Percentiles rank a stretch among this genome's conserved stretches.
Evolutionary conservation across 2,888 invertebrate species (phyloP).

Genomic region (Fissipunctia ypsillon): DNA sequence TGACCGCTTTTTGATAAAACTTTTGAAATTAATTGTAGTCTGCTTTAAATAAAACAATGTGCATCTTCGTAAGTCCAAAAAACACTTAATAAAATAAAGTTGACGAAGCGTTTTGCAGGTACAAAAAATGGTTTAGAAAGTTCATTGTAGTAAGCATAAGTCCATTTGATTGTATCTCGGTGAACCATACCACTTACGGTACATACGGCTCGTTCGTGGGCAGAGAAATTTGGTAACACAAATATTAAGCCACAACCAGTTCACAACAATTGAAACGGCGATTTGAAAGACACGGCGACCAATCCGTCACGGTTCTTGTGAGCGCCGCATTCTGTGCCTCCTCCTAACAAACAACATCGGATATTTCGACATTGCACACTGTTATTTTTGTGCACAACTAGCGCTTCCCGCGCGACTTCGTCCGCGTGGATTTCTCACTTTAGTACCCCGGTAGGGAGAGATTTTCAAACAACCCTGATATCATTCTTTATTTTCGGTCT

Average conservation of each 20-base stretch:
- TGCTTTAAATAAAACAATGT: neutral
- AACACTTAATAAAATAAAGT: conserved; percentile 12
- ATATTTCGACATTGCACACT: conserved; percentile 58
- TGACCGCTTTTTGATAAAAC: conserved; percentile 53
- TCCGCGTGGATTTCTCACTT: too few species aligned
- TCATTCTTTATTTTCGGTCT: too few species aligned
- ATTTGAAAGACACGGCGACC: conserved; percentile 80
- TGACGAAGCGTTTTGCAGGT: conserved; percentile 47
- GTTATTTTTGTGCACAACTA: conserved; percentile 50
- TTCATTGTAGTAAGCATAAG: conserved; percentile 78
- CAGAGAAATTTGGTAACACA: conserved; percentile 85
- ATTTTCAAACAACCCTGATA: too few species aligned
- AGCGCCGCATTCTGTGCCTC: conserved; percentile 63
- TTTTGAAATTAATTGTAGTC: conserved; percentile 35
- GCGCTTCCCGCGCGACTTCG: too few species aligned
- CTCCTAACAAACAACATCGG: conserved; percentile 61
- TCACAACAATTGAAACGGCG: conserved; percentile 82
- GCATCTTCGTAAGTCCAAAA: conserved; percentile 6
- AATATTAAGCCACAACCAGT: conserved; percentile 82
- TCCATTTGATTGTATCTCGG: conserved; percentile 84
- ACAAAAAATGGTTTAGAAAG: conserved; percentile 84
- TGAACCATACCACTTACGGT: conserved; percentile 82
- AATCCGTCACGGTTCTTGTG: conserved; percentile 78
- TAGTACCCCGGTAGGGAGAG: too few species aligned
- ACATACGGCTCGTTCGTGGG: conserved; percentile 80